These are phyloP conservation scores for Hofmannophila pseudospretella DNA, from an alignment of 2,888 invertebrate genomes.

Conservation along the genomic window DNA sequence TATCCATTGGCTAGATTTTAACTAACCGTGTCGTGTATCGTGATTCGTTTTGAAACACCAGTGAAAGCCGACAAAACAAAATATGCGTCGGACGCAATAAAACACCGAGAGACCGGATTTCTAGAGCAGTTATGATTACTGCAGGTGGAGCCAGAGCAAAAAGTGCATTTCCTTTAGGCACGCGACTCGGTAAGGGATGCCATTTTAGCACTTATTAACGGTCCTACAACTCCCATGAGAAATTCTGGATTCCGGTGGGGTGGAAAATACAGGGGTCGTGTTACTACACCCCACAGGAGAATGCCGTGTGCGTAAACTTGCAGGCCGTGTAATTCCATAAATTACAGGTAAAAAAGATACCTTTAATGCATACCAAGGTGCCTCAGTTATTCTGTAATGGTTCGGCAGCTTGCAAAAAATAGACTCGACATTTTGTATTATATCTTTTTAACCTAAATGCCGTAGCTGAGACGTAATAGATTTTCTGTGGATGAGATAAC, in stretches of 20 bases:
- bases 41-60: slow-evolving; percentile 20
- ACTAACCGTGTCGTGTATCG: slow-evolving; percentile 17
- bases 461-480: too few relatives aligned
- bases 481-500: too few relatives aligned
- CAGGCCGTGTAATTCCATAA: slow-evolving; percentile 38
- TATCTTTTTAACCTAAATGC: too few relatives aligned
- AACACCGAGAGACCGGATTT: slow-evolving; percentile 20
- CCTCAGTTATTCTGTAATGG: background rate
- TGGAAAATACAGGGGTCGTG: slow-evolving; percentile 40
- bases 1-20: slow-evolving; percentile 26
- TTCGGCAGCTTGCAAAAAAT: background rate
- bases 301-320: slow-evolving; percentile 16
- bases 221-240: slow-evolving; percentile 59
- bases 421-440: too few relatives aligned
- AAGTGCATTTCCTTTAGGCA: slow-evolving; percentile 29
- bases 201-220: slow-evolving; percentile 57
- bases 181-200: slow-evolving; percentile 25
- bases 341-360: slow-evolving; percentile 21
- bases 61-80: slow-evolving; percentile 24
- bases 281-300: slow-evolving; percentile 28
- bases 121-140: slow-evolving; percentile 22
- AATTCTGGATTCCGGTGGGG: slow-evolving; percentile 57
- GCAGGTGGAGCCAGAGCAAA: slow-evolving; percentile 23
- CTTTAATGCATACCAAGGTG: slow-evolving; percentile 2
- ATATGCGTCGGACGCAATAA: slow-evolving; percentile 17